phyloP scores from a whole-genome alignment of 2,888 invertebrate genomes.

The Eupithecia exiguata region DNA sequence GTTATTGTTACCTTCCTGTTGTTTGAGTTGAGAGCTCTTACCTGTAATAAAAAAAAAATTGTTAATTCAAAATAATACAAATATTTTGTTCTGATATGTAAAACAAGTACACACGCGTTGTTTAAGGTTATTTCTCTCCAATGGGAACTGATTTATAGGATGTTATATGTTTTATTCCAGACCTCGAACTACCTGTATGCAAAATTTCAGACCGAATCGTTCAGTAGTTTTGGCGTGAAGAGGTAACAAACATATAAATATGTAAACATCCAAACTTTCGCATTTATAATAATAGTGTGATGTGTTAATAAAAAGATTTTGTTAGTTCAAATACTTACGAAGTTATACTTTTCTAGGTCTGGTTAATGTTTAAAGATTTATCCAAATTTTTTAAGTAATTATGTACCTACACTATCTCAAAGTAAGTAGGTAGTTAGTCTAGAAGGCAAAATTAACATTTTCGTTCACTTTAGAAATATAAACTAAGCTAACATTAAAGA shows the following conservation, averaged over 20 bases:
- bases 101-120: too few species aligned
- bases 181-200: too few species aligned
- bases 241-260: too few species aligned
- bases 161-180: too few species aligned
- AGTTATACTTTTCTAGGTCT: background rate
- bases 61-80: slow-evolving; percentile 13
- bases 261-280: too few species aligned
- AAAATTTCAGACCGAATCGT: too few species aligned
- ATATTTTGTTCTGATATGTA: too few species aligned
- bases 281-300: too few species aligned
- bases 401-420: background rate
- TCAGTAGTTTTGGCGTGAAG: too few species aligned
- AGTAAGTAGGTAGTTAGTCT: background rate
- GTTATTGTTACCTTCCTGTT: slow-evolving; percentile 49
- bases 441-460: background rate
- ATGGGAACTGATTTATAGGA: too few species aligned
- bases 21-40: slow-evolving; percentile 44
- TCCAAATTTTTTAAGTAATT: background rate
- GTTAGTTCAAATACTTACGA: slow-evolving; percentile 11
- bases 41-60: slow-evolving; percentile 52
- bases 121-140: too few species aligned
- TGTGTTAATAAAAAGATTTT: slow-evolving; percentile 24
- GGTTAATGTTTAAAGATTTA: background rate
- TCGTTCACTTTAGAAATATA: background rate
- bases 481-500: slow-evolving; percentile 47